Evolutionary conservation across 2,888 invertebrate species (phyloP).

Genomic region (Beris chalybata): DNA sequence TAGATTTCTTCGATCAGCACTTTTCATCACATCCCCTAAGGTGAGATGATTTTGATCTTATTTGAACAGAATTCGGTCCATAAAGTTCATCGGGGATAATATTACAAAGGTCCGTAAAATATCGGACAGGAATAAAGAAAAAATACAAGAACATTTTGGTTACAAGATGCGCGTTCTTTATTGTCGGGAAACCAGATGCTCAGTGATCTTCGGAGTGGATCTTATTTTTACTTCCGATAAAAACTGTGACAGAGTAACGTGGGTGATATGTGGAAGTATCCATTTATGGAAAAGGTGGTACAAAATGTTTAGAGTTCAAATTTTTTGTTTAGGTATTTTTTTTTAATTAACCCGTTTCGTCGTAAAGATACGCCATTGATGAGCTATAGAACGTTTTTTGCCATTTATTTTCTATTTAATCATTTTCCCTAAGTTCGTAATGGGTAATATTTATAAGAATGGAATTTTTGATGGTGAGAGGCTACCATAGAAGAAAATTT

Average conservation of each 20-base stretch:
- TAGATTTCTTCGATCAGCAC: conserved; percentile 8
- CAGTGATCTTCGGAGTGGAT: conserved; percentile 12
- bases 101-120: not conserved
- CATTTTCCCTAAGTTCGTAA: too few relatives aligned
- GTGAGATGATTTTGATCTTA: not conserved
- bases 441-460: too few relatives aligned
- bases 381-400: too few relatives aligned
- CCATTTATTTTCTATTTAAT: too few relatives aligned
- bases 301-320: too few relatives aligned
- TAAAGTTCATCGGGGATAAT: not conserved
- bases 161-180: not conserved
- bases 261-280: not conserved
- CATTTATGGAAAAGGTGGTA: not conserved
- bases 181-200: conserved; percentile 9
- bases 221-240: conserved; percentile 6
- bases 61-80: not conserved
- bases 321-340: too few relatives aligned
- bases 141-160: not conserved
- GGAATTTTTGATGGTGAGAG: too few relatives aligned
- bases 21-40: not conserved
- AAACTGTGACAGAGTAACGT: not conserved
- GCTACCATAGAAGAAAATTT: too few relatives aligned
- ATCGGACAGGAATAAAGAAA: not conserved
- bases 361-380: too few relatives aligned
- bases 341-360: too few relatives aligned